Evolutionary conservation across 2,888 invertebrate species (phyloP), one percentile per base, ranked within the genome.

Genomic region (Andrena flavipes): DNA sequence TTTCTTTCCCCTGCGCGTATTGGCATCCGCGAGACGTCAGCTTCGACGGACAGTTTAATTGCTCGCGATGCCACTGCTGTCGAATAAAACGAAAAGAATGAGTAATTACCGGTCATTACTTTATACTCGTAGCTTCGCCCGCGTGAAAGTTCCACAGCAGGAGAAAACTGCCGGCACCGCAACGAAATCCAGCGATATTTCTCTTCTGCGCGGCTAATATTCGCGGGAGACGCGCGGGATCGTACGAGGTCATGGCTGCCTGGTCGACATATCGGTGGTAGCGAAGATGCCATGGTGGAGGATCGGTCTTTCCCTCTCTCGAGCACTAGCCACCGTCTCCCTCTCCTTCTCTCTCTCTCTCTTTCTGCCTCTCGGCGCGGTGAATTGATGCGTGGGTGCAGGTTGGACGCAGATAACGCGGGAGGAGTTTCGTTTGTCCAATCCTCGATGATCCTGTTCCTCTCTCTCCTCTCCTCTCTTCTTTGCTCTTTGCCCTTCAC

Each of bases 361-460:
- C 59, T 56, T 23, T 74, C 70, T 69, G 68, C 59, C 76, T 71
- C 76, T 72, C 73, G 59, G 29, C 65, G 70, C 77, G 74, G 67
- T 78, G 88, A 87, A 88, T 87, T 82, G 82, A 84, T 88, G 94
- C 91, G 94, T 93, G 94, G 94, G 94, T 94, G 94, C 88, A 90
- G 91, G 90, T 90, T 90, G 90, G 89, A 85, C 84, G 90, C 84
- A 89, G 90, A 91, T 92, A 92, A 90, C 87, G 91, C 93, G 92
- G 93, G 93, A 92, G 93, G 93, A 92, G 93, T 92, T 90, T 92
- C 89, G 89, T 92, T 90, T 91, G 91, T 92, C 93, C 93, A 93
- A 92, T 93, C 92, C 91, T 91, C 92, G 90, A 84, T 91, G 90
- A 90, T 91, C 88, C 90, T 79, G 88, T 84, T 78, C 76, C 76